Conservation (phyloP, 2,888 invertebrate genomes). For the Oxyscelio sp. region DNA sequence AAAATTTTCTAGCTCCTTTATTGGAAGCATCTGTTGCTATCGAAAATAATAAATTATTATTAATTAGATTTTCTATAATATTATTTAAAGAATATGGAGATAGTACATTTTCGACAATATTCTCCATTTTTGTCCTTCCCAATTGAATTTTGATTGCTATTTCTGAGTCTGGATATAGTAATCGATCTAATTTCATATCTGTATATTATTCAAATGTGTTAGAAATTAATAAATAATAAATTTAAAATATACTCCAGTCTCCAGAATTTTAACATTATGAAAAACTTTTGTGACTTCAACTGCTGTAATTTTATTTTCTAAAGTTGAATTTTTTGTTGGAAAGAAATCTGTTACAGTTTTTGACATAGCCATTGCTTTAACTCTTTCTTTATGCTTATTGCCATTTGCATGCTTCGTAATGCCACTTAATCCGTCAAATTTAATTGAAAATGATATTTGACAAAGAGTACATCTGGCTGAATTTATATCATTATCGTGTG, state of each 20-base stretch:
- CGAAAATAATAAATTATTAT: conserved; percentile 24
- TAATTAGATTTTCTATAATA: conserved; percentile 23
- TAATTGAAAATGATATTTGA: conserved; percentile 1
- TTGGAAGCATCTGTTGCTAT: conserved; percentile 48
- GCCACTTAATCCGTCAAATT: conserved; percentile 14
- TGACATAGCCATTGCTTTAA: conserved; percentile 1
- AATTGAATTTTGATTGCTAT: conserved; percentile 53
- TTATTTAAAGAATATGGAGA: conserved; percentile 30
- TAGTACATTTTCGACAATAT: conserved; percentile 40
- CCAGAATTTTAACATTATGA: conserved; percentile 44
- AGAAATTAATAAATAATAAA: background rate
- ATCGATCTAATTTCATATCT: conserved; percentile 36
- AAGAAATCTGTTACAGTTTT: conserved; percentile 6
- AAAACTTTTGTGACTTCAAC: conserved; percentile 32
- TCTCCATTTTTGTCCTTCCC: conserved; percentile 54
- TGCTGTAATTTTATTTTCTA: conserved; percentile 18
- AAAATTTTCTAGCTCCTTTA: conserved; percentile 51
- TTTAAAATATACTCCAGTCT: conserved; percentile 10
- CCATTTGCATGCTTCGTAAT: background rate
- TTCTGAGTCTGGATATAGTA: conserved; percentile 39
- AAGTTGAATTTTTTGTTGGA: background rate
- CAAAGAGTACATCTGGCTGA: conserved; percentile 1
- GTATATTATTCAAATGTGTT: background rate
- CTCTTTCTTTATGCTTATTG: background rate
- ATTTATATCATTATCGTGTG: background rate